These are phyloP conservation scores for Drosophila birchii DNA, from an alignment of 2,888 invertebrate genomes.

Conservation along the genomic window DNA sequence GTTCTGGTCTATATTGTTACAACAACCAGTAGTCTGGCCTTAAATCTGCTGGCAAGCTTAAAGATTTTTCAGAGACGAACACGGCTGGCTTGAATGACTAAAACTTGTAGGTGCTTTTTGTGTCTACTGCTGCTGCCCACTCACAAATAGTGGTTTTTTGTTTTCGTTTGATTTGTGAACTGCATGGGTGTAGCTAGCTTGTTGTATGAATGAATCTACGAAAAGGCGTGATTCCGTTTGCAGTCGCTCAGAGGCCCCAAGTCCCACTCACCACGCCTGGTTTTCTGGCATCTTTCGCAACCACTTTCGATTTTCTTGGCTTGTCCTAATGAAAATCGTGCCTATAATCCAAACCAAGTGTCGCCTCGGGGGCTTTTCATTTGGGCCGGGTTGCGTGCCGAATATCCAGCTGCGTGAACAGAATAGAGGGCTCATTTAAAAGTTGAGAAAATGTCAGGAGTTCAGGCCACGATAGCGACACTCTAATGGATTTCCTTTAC, in stretches of 20 bases:
- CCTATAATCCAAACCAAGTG: conserved; percentile 41
- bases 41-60: conserved; percentile 10
- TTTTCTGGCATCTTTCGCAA: conserved; percentile 40
- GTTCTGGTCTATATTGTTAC: background rate
- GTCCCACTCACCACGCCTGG: conserved; percentile 46
- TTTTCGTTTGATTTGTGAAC: conserved; percentile 52
- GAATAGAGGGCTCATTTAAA: conserved; percentile 53
- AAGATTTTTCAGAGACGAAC: background rate
- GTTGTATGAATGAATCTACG: conserved; percentile 59
- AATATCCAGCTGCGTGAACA: conserved; percentile 5
- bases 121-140: conserved; percentile 26
- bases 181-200: conserved; percentile 61
- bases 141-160: conserved; percentile 58
- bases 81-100: conserved; percentile 4
- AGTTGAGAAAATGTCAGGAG: conserved; percentile 60
- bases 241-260: background rate
- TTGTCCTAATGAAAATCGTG: conserved; percentile 56
- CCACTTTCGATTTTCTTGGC: conserved; percentile 46
- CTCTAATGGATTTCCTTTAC: conserved; percentile 47
- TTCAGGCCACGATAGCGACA: conserved; percentile 15
- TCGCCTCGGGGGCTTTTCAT: conserved; percentile 27
- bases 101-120: conserved; percentile 13
- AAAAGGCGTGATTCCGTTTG: conserved; percentile 54
- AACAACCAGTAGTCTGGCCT: background rate
- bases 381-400: conserved; percentile 30